Base-by-base conservation (phyloP, 2,888 invertebrate genomes). In the Drosophila vallismaia region DNA sequence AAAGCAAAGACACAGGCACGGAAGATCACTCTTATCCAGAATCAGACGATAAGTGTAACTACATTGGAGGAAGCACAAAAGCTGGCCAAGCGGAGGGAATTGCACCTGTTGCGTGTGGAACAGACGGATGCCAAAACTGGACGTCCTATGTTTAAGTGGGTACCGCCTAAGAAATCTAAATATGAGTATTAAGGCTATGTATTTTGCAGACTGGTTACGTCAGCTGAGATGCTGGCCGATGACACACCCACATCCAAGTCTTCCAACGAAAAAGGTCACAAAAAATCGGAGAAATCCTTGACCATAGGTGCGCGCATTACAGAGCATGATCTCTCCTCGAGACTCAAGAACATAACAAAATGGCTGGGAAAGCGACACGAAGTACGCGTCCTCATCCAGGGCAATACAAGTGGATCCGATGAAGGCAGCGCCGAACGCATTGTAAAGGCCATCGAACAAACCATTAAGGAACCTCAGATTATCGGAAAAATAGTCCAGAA, bases 41-140 rank as follows among this genome's bases (percentile, higher is more conserved):
- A 94, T 88, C 92, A 94, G 79, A 91, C 93, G 31, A 90, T 95
- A 19, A 93, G 92, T 69, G 92, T 95, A 3, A 93, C 93, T 0
- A 94, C 95, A 28, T 74, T 96, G 28, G 94, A 94, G 73, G 94
- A 94, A 79, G 96, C 96, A 0, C 93, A 94, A 77, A 95, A 93
- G 88, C 82, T 96, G 66, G 94, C 96, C 0, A 92, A 93, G 63
- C 93, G 95, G 42, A 92, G 95, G 75, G 94, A 95, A 53, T 91
- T 96, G 70, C 95, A 94, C 88, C 92, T 97, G 62, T 92, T 95
- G 0, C 95, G 95, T 92, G 90, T 95, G 28, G 90, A 94, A 71
- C 95, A 96, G 89, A 90, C 93, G 4, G 95, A 95, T 90, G 91
- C 93, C 0, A 95, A 95, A 91, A 94, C 94, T 0, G 93, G 94